Percentiles rank a stretch among this genome's conserved stretches.
These are phyloP conservation scores for Aselliscus stoliczkanus DNA, from an alignment of 2,797 vertebrate genomes.

Conservation along the genomic window DNA sequence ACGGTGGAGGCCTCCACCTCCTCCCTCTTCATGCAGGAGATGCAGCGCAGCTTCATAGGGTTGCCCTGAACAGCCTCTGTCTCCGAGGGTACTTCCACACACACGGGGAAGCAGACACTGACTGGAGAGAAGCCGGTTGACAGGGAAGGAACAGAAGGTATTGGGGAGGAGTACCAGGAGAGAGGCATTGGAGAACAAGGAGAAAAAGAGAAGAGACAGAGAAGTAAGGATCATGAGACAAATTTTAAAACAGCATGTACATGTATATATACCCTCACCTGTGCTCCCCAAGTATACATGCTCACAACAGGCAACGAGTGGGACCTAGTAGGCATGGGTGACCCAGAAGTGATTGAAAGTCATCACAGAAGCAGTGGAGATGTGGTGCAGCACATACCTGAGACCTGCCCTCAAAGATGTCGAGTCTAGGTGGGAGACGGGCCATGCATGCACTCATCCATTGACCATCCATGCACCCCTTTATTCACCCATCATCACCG, in stretches of 20 bases:
- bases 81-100: constrained; percentile 91
- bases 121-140: constrained; percentile 82
- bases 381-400: background rate
- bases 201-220: constrained; percentile 1
- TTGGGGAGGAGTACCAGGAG: background rate
- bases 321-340: background rate
- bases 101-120: constrained; percentile 86
- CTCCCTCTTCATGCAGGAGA: constrained; percentile 95
- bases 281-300: fast-evolving
- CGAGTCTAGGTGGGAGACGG: background rate
- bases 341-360: fast-evolving
- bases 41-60: constrained; percentile 91
- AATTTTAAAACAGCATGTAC: background rate
- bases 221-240: background rate
- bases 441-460: fast-evolving
- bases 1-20: constrained; percentile 88
- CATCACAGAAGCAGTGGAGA: background rate
- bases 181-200: background rate
- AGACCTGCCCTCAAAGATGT: background rate
- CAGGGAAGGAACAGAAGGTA: background rate
- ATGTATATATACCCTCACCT: fast-evolving
- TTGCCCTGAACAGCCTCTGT: constrained; percentile 89
- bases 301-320: too few relatives aligned
- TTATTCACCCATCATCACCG: background rate
- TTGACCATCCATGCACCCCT: background rate